phyloP scores from a whole-genome alignment of 2,888 invertebrate genomes.

The Mylabris sibirica region DNA sequence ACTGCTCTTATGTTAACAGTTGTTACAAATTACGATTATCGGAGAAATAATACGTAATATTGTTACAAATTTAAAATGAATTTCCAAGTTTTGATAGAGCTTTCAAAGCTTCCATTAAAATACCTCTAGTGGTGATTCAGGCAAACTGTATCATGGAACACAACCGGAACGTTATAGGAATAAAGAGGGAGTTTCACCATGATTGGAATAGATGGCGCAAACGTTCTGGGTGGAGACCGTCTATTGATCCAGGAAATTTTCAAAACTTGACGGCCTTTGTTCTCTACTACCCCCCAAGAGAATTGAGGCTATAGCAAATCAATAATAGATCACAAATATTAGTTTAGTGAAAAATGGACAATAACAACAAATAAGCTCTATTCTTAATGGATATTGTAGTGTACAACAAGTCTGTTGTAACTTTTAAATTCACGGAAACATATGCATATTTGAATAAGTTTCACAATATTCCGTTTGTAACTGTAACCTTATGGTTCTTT shows the following conservation, averaged over 20 bases:
- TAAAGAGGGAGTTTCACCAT: neutral
- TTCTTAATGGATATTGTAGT: too few species aligned
- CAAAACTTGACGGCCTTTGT: constrained; percentile 9
- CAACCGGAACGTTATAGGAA: neutral
- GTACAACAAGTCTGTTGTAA: too few species aligned
- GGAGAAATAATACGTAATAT: neutral
- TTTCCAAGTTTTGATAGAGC: neutral
- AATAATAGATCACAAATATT: neutral
- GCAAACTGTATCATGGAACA: neutral
- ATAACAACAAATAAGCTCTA: too few species aligned
- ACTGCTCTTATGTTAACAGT: neutral
- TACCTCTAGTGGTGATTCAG: neutral
- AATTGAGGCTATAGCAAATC: neutral
- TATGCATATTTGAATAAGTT: too few species aligned
- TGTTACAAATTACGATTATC: neutral
- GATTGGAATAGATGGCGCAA: constrained; percentile 6
- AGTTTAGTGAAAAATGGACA: neutral
- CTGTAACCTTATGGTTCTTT: neutral
- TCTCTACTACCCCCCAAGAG: neutral
- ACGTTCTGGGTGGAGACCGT: constrained; percentile 8
- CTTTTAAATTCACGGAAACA: too few species aligned
- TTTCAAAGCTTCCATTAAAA: neutral
- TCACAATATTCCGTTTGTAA: too few species aligned
- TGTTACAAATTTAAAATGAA: neutral
- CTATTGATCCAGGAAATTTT: constrained; percentile 8